Evolutionary conservation across 2,797 vertebrate genomes (phyloP).

Genomic region (Kryptopterus vitreolus): DNA sequence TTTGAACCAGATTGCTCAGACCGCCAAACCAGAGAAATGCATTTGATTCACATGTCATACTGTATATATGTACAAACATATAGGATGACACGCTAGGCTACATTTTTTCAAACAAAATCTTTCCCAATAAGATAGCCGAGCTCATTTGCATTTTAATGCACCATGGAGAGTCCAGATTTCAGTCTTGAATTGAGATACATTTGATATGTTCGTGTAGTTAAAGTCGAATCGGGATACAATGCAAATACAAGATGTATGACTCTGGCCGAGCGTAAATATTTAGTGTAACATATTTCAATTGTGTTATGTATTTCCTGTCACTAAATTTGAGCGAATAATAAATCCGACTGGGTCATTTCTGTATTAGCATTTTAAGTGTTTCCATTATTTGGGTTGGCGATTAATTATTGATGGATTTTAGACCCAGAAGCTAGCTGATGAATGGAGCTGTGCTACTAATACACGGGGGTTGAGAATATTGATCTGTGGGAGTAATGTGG

Average conservation of each 20-base stretch:
- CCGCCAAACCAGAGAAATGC: not conserved
- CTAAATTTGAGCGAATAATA: slow-evolving; percentile 52
- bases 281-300: not conserved
- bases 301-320: slow-evolving; percentile 13
- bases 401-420: slow-evolving; percentile 67
- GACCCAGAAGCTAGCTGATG: slow-evolving; percentile 58
- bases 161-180: not conserved
- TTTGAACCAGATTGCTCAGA: not conserved
- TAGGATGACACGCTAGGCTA: not conserved
- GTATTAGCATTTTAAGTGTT: slow-evolving; percentile 65
- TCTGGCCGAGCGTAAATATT: slow-evolving; percentile 23
- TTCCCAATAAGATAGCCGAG: not conserved
- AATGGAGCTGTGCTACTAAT: slow-evolving; percentile 75
- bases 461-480: slow-evolving; percentile 68
- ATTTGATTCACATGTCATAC: not conserved
- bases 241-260: slow-evolving; percentile 29
- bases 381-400: slow-evolving; percentile 48
- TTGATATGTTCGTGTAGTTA: not conserved
- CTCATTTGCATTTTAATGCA: not conserved
- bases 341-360: slow-evolving; percentile 39
- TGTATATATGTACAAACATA: not conserved
- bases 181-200: not conserved
- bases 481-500: slow-evolving; percentile 74
- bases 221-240: not conserved
- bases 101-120: not conserved